Percentiles rank a stretch among this genome's conserved stretches.
These are phyloP conservation scores for Cossypha heuglini DNA, from an alignment of 2,797 vertebrate species.

Conservation along the genomic window DNA sequence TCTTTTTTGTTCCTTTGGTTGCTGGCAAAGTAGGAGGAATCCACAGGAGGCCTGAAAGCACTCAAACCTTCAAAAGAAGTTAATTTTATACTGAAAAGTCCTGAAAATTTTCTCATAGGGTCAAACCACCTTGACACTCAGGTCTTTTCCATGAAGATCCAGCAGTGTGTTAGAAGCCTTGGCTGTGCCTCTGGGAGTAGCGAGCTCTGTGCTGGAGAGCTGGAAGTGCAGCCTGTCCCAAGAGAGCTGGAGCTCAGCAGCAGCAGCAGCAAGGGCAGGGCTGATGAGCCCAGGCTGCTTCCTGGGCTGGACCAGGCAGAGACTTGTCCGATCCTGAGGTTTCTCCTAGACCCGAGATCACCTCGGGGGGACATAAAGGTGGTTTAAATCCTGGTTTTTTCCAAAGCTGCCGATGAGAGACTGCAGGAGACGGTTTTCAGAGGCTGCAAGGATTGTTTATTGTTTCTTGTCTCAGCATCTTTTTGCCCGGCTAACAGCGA, in stretches of 20 bases:
- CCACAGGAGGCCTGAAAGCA: neutral
- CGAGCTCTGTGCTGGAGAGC: neutral
- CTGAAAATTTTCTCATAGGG: neutral
- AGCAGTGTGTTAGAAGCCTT: accelerated
- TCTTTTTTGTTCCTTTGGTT: neutral
- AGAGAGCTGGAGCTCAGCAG: neutral
- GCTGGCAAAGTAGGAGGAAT: neutral
- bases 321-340: no score
- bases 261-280: no score
- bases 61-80: neutral
- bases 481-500: no score
- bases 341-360: no score
- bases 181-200: neutral
- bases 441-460: no score
- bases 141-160: neutral
- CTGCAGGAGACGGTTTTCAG: no score
- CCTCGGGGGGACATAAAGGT: no score
- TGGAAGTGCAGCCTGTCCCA: neutral
- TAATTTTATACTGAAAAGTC: neutral
- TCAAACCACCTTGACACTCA: neutral
- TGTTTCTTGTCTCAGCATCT: no score
- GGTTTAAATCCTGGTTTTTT: no score
- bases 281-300: neutral
- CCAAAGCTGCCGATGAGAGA: no score
- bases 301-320: neutral